Evolutionary conservation across 2,888 invertebrate genomes (phyloP).

Genomic region (Galeopsomyia nigrocyanea): DNA sequence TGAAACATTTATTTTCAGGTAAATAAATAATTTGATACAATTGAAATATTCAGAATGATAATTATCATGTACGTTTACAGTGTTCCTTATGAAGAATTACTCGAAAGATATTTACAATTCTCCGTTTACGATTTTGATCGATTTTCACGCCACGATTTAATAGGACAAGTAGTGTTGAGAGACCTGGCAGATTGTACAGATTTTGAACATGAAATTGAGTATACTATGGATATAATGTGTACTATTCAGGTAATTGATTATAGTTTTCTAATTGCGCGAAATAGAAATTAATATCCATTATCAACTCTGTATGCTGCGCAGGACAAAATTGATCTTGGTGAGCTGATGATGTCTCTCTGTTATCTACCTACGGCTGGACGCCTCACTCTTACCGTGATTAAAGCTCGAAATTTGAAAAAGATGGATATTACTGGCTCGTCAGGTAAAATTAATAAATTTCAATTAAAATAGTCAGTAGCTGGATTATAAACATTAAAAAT

Average conservation of each 20-base stretch:
- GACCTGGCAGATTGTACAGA: conserved; percentile 85
- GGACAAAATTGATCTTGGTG: conserved; percentile 91
- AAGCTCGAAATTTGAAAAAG: conserved; percentile 90
- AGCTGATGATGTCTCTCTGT: conserved; percentile 91
- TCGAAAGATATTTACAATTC: conserved; percentile 84
- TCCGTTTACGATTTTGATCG: conserved; percentile 91
- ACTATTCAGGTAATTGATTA: conserved; percentile 76
- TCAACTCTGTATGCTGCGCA: conserved; percentile 60
- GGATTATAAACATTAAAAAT: background rate
- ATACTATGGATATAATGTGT: conserved; percentile 87
- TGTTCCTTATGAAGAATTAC: conserved; percentile 82
- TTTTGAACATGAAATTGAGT: conserved; percentile 84
- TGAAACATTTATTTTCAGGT: conserved; percentile 88
- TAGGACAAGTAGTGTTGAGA: conserved; percentile 86
- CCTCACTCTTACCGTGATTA: conserved; percentile 90
- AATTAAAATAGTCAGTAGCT: no score
- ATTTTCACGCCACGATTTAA: conserved; percentile 88
- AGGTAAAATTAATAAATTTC: conserved; percentile 71
- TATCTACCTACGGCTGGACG: conserved; percentile 93
- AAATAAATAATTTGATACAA: conserved; percentile 31
- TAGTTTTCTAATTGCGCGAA: background rate
- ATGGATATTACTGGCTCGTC: conserved; percentile 96
- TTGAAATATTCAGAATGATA: conserved; percentile 5
- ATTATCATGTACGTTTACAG: conserved; percentile 66
- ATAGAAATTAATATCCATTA: background rate